phyloP scores from a whole-genome alignment of 2,888 invertebrate species.

The Poecilobothrus nobilitatus region DNA sequence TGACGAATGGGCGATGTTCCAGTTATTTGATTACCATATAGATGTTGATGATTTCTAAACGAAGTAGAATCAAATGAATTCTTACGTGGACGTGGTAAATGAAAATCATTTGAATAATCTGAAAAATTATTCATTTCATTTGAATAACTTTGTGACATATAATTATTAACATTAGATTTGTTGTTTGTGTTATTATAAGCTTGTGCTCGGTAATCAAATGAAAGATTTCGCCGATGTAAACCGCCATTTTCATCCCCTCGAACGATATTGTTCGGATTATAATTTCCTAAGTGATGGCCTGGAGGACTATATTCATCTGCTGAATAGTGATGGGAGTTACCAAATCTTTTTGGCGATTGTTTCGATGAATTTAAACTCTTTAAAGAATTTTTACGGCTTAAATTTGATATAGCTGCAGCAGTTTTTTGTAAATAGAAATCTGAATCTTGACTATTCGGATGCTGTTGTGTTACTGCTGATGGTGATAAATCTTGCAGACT shows the following conservation, averaged over 20 bases:
- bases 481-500: slow-evolving; percentile 30
- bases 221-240: slow-evolving; percentile 27
- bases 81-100: slow-evolving; percentile 38
- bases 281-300: slow-evolving; percentile 34
- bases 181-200: background rate
- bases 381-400: slow-evolving; percentile 40
- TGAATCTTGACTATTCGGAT: slow-evolving; percentile 37
- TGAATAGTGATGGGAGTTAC: slow-evolving; percentile 29
- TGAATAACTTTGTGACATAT: slow-evolving; percentile 41
- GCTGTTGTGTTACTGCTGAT: slow-evolving; percentile 6
- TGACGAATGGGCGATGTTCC: background rate
- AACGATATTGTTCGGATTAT: slow-evolving; percentile 15
- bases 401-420: slow-evolving; percentile 37
- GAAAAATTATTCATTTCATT: slow-evolving; percentile 31
- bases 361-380: slow-evolving; percentile 35
- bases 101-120: slow-evolving; percentile 32
- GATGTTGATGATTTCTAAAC: slow-evolving; percentile 16
- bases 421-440: slow-evolving; percentile 53
- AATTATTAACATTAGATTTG: slow-evolving; percentile 22
- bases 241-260: slow-evolving; percentile 23
- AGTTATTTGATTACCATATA: slow-evolving; percentile 16
- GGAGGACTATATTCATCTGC: slow-evolving; percentile 38
- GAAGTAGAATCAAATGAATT: slow-evolving; percentile 38
- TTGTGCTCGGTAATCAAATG: slow-evolving; percentile 22
- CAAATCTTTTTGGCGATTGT: slow-evolving; percentile 25